A percentile compares a stretch with the other conserved stretches of the same genome.
These are phyloP conservation scores for Euura saliciscinereae DNA, from an alignment of 1,140 invertebrate species.

Conservation along the genomic window DNA sequence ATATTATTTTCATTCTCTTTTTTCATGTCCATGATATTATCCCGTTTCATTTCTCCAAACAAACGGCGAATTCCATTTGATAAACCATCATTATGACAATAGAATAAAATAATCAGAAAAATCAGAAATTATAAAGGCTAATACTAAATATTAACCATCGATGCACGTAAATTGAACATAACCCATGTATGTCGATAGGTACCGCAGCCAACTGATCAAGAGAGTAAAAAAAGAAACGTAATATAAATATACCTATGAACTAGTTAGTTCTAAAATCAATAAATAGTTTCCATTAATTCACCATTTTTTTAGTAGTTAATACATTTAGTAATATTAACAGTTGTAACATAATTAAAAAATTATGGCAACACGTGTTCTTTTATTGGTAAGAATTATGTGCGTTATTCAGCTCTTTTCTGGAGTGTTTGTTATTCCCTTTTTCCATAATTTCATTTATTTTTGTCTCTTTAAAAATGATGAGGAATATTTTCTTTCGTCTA, in stretches of 20 bases:
- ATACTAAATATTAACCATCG: background rate
- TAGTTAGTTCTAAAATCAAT: slow-evolving; percentile 7
- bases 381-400: background rate
- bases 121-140: background rate
- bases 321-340: background rate
- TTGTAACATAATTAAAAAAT: background rate
- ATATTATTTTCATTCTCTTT: no score
- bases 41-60: background rate
- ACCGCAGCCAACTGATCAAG: background rate
- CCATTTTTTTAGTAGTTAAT: background rate
- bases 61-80: background rate
- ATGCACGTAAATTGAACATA: background rate
- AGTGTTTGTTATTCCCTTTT: background rate
- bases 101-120: background rate
- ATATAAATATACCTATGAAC: background rate
- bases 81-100: background rate
- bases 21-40: no score
- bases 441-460: background rate
- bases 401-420: background rate
- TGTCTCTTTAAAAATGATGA: background rate
- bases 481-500: background rate
- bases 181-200: background rate
- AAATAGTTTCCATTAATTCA: background rate
- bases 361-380: slow-evolving; percentile 3
- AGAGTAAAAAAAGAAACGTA: background rate